Conservation (phyloP, 2,888 invertebrate genomes). For the Eilema caniola region DNA sequence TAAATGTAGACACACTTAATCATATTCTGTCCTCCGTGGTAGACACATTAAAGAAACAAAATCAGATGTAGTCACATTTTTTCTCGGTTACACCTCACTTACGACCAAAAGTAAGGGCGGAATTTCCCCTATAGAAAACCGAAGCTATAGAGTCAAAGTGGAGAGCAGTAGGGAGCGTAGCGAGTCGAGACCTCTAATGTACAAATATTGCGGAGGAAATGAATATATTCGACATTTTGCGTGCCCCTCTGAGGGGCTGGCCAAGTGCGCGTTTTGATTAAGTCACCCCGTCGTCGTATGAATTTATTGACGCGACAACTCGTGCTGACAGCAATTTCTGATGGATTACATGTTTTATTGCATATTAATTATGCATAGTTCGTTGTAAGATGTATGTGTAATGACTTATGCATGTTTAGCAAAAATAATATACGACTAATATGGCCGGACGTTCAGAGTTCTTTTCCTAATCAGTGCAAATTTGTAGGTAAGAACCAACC, state of each 20-base stretch:
- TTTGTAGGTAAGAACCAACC: background rate
- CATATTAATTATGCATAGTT: constrained; percentile 30
- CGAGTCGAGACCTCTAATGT: constrained; percentile 86
- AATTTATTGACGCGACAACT: constrained; percentile 73
- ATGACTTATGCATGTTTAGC: constrained; percentile 14
- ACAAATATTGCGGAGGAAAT: constrained; percentile 87
- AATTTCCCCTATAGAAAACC: constrained; percentile 63
- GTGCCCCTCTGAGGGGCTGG: constrained; percentile 39
- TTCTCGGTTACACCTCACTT: constrained; percentile 10
- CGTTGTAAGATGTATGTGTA: constrained; percentile 13
- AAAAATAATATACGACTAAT: background rate
- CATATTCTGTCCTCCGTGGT: too few species aligned
- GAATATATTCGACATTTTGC: constrained; percentile 79
- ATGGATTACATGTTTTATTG: constrained; percentile 64
- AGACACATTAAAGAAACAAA: background rate
- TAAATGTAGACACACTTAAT: too few species aligned
- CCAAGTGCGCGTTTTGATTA: constrained; percentile 82
- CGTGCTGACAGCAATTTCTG: constrained; percentile 60
- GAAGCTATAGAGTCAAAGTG: constrained; percentile 74
- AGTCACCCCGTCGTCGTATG: constrained; percentile 75
- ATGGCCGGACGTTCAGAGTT: background rate
- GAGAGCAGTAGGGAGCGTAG: constrained; percentile 72
- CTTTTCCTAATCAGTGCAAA: background rate
- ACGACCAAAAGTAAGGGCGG: constrained; percentile 56
- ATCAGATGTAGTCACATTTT: background rate